phyloP scores from a whole-genome alignment of 2,113 vertebrate species.

The Podilymbus podiceps region DNA sequence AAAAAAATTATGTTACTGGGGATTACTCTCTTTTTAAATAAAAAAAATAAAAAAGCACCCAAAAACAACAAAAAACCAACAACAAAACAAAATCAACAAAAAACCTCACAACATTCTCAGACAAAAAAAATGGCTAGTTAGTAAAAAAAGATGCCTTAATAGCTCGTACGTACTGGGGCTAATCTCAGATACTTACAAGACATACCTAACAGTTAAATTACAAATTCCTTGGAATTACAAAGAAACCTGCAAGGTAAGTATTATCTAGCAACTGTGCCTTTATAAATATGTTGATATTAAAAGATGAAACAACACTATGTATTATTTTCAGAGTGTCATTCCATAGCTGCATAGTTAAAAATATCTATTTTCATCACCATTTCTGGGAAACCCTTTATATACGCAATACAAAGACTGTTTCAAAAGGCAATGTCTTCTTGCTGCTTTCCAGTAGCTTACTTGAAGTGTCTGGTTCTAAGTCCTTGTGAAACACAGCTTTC shows the following conservation, averaged over 20 bases:
- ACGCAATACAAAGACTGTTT: not conserved
- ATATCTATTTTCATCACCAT: not conserved
- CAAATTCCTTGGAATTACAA: not conserved
- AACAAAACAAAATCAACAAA: too few relatives aligned
- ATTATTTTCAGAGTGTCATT: slow-evolving; percentile 4
- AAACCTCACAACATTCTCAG: not conserved
- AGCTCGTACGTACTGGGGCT: not conserved
- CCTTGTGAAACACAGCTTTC: not conserved
- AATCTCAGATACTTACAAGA: not conserved
- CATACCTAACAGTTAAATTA: not conserved
- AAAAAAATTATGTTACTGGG: not conserved
- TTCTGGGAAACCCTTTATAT: not conserved
- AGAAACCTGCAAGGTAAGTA: not conserved
- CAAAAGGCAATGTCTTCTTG: not conserved
- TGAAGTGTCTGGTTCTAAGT: not conserved
- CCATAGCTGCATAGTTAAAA: not conserved
- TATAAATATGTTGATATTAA: not conserved
- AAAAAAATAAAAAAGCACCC: too few relatives aligned
- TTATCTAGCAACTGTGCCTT: not conserved
- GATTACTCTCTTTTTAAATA: not conserved
- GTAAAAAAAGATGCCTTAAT: not conserved
- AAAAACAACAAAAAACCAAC: not conserved
- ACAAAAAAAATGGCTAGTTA: not conserved
- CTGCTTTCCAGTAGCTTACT: not conserved
- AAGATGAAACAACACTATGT: not conserved